These are phyloP conservation scores for Mastomys natalensis DNA, from an alignment of 2,113 vertebrate genomes.

Conservation along the genomic window DNA sequence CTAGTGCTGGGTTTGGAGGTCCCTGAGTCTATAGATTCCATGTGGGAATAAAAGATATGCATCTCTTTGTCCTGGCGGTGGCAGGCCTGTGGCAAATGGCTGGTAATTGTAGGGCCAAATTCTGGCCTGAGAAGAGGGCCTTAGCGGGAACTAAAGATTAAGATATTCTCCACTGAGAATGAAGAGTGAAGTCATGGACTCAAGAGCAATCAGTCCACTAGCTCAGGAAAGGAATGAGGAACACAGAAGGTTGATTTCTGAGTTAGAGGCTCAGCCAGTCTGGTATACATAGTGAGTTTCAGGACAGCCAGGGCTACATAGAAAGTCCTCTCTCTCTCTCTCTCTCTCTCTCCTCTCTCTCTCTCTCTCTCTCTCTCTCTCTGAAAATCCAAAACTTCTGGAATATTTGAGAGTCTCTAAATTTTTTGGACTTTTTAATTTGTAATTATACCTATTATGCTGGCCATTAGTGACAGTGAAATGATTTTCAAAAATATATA, in stretches of 20 bases:
- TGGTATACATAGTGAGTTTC: neutral
- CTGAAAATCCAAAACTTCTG: neutral
- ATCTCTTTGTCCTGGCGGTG: neutral
- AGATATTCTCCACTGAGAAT: neutral
- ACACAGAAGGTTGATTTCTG: neutral
- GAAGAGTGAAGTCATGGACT: neutral
- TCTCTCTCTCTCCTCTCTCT: too few species aligned
- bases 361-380: too few species aligned
- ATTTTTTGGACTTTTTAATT: neutral
- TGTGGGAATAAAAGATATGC: neutral
- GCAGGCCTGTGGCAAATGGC: neutral
- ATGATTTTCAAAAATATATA: conserved; percentile 50
- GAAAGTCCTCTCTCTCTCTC: too few species aligned
- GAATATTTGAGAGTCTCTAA: conserved; percentile 48
- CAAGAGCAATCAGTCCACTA: neutral
- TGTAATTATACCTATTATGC: conserved; percentile 6
- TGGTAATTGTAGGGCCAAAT: neutral
- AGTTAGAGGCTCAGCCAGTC: neutral
- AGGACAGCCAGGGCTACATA: neutral
- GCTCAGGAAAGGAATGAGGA: conserved; percentile 14
- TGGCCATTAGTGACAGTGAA: conserved; percentile 9
- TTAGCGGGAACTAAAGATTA: neutral
- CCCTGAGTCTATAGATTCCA: neutral
- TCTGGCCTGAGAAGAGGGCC: neutral
- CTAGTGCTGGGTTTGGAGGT: neutral